Evolutionary conservation across 2,797 vertebrate genomes (phyloP).

Genomic region (Luscinia luscinia): DNA sequence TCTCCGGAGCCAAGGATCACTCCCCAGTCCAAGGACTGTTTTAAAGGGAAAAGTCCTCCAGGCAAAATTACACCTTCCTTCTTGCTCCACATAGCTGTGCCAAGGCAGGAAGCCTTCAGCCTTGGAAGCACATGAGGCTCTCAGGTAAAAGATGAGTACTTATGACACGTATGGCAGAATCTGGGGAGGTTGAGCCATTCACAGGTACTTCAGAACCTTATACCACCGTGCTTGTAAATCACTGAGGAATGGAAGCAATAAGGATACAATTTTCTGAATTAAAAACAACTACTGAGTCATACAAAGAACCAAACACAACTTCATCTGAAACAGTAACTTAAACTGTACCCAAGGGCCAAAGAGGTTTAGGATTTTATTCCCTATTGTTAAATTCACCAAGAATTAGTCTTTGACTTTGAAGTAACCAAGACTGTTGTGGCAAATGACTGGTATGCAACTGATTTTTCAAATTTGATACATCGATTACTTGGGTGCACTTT

Average conservation of each 20-base stretch:
- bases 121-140: not conserved
- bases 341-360: not conserved
- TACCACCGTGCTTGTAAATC: not conserved
- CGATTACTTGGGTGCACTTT: not conserved
- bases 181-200: not conserved
- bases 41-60: not conserved
- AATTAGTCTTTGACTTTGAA: not conserved
- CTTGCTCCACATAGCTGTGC: not conserved
- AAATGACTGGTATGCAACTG: not conserved
- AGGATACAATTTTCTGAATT: not conserved
- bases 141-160: not conserved
- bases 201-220: not conserved
- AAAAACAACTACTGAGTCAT: not conserved
- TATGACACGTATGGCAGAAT: accelerated
- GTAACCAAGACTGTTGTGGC: not conserved
- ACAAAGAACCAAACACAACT: not conserved
- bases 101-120: not conserved
- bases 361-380: not conserved
- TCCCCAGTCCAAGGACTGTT: not conserved
- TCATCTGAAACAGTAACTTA: not conserved
- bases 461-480: not conserved
- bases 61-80: not conserved
- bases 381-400: not conserved
- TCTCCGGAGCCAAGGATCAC: not conserved
- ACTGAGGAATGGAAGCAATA: not conserved